Evolutionary conservation across 2,113 vertebrate genomes (phyloP).

Genomic region (Cichladusa arquata): DNA sequence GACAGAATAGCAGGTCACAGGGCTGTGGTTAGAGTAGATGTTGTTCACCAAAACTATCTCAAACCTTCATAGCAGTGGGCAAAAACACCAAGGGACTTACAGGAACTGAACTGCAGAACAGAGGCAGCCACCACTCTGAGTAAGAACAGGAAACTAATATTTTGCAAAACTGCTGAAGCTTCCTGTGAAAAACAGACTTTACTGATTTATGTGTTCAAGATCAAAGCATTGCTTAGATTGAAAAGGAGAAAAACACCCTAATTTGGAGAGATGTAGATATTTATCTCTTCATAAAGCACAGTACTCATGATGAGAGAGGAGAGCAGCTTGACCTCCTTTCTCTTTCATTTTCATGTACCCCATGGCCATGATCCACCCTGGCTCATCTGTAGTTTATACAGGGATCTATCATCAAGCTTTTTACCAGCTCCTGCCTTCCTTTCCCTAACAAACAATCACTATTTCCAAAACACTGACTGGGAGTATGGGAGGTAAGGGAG

Average conservation of each 20-base stretch:
- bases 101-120: neutral
- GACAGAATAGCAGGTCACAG: neutral
- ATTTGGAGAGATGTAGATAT: neutral
- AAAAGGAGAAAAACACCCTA: neutral
- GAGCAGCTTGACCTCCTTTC: neutral
- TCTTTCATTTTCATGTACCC: neutral
- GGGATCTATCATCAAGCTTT: neutral
- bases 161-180: neutral
- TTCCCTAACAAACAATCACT: neutral
- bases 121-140: neutral
- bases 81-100: neutral
- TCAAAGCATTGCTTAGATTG: neutral
- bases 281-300: neutral
- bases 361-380: neutral
- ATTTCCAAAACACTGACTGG: neutral
- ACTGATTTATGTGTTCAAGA: neutral
- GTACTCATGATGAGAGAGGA: neutral
- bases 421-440: neutral
- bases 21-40: neutral
- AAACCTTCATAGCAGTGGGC: neutral
- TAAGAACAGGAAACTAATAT: neutral
- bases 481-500: neutral
- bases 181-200: neutral
- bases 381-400: neutral
- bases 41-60: neutral